These are phyloP conservation scores for Scaptomyza montana DNA, from an alignment of 1,140 invertebrate species.

Conservation along the genomic window DNA sequence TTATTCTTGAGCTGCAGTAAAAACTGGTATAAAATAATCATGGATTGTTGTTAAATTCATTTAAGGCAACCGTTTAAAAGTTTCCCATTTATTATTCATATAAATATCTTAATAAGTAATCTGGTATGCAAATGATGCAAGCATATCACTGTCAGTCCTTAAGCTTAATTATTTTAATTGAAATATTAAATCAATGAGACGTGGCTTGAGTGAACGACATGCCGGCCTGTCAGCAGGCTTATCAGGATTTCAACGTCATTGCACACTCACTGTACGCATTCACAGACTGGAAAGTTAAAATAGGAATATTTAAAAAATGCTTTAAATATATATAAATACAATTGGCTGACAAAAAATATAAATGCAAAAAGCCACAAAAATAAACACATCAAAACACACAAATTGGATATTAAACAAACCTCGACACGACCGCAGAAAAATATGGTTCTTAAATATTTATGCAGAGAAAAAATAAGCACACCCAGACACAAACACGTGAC, in stretches of 20 bases:
- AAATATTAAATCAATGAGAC: conserved; percentile 24
- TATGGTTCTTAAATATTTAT: conserved; percentile 57
- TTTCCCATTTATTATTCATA: background rate
- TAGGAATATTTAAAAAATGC: conserved; percentile 13
- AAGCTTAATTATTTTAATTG: conserved; percentile 51
- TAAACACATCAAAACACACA: background rate
- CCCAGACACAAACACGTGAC: background rate
- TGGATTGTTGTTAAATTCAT: too few relatives aligned
- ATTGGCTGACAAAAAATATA: background rate
- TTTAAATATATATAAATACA: conserved; percentile 16
- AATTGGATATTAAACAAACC: conserved; percentile 38
- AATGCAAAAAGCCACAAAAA: conserved; percentile 1
- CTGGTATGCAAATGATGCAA: conserved; percentile 12
- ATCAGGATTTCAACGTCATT: conserved; percentile 57
- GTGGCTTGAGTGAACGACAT: conserved; percentile 11
- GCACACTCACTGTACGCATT: conserved; percentile 10
- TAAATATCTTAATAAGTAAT: too few relatives aligned
- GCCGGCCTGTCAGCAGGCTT: conserved; percentile 40
- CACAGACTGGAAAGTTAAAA: conserved; percentile 2
- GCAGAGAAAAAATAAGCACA: background rate
- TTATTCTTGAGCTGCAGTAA: background rate
- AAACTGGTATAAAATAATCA: background rate
- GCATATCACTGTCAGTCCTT: conserved; percentile 5
- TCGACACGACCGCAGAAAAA: conserved; percentile 24
- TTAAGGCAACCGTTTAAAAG: background rate